Percentiles rank a stretch among this genome's conserved stretches.
Evolutionary conservation across 2,113 vertebrate genomes (phyloP).

Genomic region (Syngnathus floridae): DNA sequence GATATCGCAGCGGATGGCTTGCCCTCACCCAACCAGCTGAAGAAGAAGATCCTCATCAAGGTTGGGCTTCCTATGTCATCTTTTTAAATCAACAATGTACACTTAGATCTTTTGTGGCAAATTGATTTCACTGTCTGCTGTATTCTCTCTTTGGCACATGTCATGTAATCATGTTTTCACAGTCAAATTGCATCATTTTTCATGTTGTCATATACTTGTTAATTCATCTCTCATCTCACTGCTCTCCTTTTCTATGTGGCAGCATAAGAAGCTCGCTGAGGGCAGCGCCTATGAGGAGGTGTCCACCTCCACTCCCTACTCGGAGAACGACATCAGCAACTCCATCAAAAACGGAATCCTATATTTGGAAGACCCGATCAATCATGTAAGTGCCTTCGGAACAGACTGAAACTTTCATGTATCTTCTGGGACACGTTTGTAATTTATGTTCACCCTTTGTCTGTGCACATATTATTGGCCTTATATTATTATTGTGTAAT

Average conservation of each 20-base stretch:
- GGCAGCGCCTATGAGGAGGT: conserved; percentile 95
- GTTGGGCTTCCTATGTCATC: conserved; percentile 50
- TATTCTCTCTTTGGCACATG: neutral
- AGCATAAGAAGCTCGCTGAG: conserved; percentile 98
- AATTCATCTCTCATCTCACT: neutral
- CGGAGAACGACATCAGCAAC: conserved; percentile 97
- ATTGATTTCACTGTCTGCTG: neutral
- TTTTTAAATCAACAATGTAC: neutral
- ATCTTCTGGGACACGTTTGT: neutral
- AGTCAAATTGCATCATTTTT: neutral
- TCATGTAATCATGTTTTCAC: neutral
- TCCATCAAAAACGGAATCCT: conserved; percentile 98
- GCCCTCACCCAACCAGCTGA: conserved; percentile 93
- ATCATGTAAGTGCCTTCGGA: conserved; percentile 71
- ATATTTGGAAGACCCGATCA: conserved; percentile 94
- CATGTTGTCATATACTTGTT: neutral
- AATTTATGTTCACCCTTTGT: neutral
- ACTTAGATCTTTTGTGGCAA: neutral
- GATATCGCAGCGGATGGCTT: conserved; percentile 90
- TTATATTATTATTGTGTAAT: neutral
- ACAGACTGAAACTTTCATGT: neutral
- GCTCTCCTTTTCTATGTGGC: neutral
- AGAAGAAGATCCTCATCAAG: conserved; percentile 97
- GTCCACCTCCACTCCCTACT: conserved; percentile 85
- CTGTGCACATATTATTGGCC: neutral